Evolutionary conservation across 1,140 invertebrate genomes (phyloP).

Genomic region (Colletes gigas): DNA sequence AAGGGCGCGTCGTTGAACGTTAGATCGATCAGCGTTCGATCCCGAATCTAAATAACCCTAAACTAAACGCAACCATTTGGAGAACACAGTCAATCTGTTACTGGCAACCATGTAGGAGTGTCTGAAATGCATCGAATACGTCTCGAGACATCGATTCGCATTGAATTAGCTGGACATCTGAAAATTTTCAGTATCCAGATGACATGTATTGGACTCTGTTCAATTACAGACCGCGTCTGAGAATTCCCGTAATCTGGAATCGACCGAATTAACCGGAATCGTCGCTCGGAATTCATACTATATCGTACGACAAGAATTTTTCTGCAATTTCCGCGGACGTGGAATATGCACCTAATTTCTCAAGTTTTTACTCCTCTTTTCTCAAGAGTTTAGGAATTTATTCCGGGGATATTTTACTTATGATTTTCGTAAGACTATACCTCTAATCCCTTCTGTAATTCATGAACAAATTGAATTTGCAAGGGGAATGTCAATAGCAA

Average conservation of each 20-base stretch:
- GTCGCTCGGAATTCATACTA: too few relatives aligned
- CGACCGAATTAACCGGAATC: constrained; percentile 26
- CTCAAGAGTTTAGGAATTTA: too few relatives aligned
- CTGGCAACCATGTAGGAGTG: constrained; percentile 21
- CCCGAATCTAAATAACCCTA: constrained; percentile 33
- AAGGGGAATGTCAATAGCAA: too few relatives aligned
- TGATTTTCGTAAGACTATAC: too few relatives aligned
- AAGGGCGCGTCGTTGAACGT: too few relatives aligned
- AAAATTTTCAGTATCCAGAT: constrained; percentile 31
- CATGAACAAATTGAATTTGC: too few relatives aligned
- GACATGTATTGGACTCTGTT: constrained; percentile 44
- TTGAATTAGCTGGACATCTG: constrained; percentile 32
- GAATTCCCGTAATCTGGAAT: constrained; percentile 26
- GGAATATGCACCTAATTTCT: too few relatives aligned
- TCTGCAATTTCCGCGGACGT: neutral
- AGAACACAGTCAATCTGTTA: constrained; percentile 39
- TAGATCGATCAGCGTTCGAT: constrained; percentile 26
- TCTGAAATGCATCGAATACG: constrained; percentile 36
- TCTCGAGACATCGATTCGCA: constrained; percentile 46
- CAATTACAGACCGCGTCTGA: constrained; percentile 23
- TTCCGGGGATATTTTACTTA: too few relatives aligned
- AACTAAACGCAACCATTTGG: constrained; percentile 8
- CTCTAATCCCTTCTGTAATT: too few relatives aligned
- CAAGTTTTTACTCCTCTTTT: too few relatives aligned
- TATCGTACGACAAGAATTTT: neutral